phyloP scores from a whole-genome alignment of 1,140 invertebrate genomes.

The Scaptomyza hsui region DNA sequence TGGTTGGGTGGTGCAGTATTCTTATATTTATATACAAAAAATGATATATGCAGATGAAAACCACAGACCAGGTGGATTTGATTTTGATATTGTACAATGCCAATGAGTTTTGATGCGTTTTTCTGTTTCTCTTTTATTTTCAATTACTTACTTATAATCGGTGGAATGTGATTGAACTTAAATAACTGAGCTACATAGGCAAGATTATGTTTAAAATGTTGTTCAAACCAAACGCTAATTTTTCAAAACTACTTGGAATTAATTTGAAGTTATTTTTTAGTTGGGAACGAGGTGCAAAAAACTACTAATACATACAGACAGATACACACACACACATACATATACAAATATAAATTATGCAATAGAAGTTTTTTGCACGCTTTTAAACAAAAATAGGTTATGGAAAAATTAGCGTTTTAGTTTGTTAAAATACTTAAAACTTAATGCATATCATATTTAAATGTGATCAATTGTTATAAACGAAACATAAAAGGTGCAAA shows the following conservation, averaged over 20 bases:
- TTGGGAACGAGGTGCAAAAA: conserved; percentile 64
- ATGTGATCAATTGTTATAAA: conserved; percentile 19
- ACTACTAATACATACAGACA: conserved; percentile 60
- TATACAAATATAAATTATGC: conserved; percentile 56
- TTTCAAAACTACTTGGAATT: conserved; percentile 18
- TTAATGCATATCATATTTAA: conserved; percentile 36
- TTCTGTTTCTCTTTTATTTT: conserved; percentile 39
- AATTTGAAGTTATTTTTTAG: conserved; percentile 21
- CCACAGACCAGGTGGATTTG: conserved; percentile 3
- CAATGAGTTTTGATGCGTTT: conserved; percentile 68
- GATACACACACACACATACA: conserved; percentile 44
- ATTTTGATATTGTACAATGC: conserved; percentile 42
- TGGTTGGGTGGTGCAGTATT: not conserved
- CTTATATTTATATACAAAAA: not conserved
- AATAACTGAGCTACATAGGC: conserved; percentile 18
- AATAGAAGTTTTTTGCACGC: conserved; percentile 79
- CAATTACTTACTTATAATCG: conserved; percentile 69
- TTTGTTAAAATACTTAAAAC: conserved; percentile 40
- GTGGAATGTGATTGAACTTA: conserved; percentile 73
- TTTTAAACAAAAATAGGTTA: conserved; percentile 25
- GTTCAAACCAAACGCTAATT: conserved; percentile 43
- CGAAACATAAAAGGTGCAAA: conserved; percentile 70
- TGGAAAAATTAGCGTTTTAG: conserved; percentile 67
- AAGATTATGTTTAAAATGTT: conserved; percentile 8
- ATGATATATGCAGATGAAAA: not conserved